These are phyloP conservation scores for Acanthurus lineatus DNA, from an alignment of 2,797 vertebrate species.

Conservation along the genomic window DNA sequence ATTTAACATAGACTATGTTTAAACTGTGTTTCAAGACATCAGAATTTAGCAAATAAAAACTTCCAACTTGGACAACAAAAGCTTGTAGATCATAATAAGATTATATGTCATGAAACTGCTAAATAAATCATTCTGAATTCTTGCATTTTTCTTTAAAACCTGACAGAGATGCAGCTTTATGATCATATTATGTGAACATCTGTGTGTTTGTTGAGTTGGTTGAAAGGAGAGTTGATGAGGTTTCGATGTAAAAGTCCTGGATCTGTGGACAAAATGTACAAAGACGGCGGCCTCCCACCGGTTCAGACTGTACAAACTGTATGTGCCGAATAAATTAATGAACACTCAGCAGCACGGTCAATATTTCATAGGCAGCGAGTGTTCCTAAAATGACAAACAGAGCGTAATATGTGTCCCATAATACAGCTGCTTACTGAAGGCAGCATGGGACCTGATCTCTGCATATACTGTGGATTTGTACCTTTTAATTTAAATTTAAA, in stretches of 20 bases:
- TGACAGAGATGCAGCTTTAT: not conserved
- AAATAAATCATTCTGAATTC: not conserved
- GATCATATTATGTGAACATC: not conserved
- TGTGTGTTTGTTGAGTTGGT: not conserved
- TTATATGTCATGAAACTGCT: not conserved
- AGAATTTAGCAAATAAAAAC: not conserved
- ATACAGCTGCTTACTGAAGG: slow-evolving; percentile 10
- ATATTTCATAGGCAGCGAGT: slow-evolving; percentile 70
- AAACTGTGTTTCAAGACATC: not conserved
- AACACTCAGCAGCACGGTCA: slow-evolving; percentile 61
- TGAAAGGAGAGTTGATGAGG: not conserved
- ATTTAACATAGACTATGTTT: not conserved
- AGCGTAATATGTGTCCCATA: slow-evolving; percentile 41
- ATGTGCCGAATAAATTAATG: slow-evolving; percentile 63
- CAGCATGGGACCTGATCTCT: not conserved
- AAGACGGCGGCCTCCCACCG: slow-evolving; percentile 3
- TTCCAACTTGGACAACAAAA: not conserved
- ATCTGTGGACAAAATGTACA: not conserved
- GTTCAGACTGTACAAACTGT: not conserved
- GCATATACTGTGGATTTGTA: not conserved
- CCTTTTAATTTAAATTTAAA: not conserved
- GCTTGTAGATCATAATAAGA: not conserved
- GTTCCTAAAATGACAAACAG: slow-evolving; percentile 60
- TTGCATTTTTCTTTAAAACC: not conserved
- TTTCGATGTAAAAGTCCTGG: slow-evolving; percentile 6